Percentiles rank a stretch among this genome's conserved stretches.
phyloP scores from a whole-genome alignment of 2,797 vertebrate species.

The Spinus olivaceus region DNA sequence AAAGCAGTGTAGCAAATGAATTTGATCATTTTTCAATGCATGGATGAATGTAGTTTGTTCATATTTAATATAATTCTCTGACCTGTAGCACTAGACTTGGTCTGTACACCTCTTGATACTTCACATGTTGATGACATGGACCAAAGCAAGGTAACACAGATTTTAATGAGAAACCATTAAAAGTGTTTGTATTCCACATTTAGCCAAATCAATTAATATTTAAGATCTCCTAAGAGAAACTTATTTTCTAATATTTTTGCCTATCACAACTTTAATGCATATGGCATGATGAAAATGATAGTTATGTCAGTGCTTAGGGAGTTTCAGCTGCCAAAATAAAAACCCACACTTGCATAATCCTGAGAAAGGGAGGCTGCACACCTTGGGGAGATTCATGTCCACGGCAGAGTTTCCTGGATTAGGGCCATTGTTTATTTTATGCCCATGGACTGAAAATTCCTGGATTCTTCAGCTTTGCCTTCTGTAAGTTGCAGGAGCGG shows the following conservation, averaged over 20 bases:
- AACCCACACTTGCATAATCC: not conserved
- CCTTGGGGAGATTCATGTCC: not conserved
- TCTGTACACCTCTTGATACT: not conserved
- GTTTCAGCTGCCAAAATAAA: slow-evolving; percentile 37
- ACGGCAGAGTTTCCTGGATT: slow-evolving; percentile 22
- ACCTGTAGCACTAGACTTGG: not conserved
- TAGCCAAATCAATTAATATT: not conserved
- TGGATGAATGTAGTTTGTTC: not conserved
- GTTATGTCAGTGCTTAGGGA: not conserved
- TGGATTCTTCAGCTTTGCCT: slow-evolving; percentile 20
- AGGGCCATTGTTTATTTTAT: slow-evolving; percentile 38
- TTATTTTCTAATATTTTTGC: not conserved
- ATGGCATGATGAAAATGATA: not conserved
- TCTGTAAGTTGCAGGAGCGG: not conserved
- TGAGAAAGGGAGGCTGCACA: not conserved
- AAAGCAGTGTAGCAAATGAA: not conserved
- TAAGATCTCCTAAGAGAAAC: not conserved
- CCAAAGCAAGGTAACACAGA: not conserved
- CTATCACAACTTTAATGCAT: not conserved
- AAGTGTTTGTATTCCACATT: not conserved
- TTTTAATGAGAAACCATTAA: not conserved
- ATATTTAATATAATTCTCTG: not conserved
- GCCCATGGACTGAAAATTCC: slow-evolving; percentile 31
- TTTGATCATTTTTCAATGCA: not conserved
- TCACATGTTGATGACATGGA: not conserved